Percentiles rank a stretch among this genome's conserved stretches.
These are phyloP conservation scores for Hoplias malabaricus DNA, from an alignment of 2,113 vertebrate species.

Conservation along the genomic window DNA sequence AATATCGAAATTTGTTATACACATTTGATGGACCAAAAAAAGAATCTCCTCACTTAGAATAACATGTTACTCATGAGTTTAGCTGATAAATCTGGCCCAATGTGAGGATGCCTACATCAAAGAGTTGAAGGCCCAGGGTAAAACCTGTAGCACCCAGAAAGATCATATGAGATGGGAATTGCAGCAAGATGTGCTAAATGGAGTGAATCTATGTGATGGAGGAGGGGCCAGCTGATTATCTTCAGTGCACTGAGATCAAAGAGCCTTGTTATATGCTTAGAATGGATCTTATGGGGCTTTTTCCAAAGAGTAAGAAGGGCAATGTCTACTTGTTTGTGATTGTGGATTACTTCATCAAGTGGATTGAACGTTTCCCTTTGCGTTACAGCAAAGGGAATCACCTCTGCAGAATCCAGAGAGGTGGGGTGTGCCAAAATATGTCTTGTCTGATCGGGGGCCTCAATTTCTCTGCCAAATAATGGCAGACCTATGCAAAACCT, in stretches of 20 bases:
- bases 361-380: slow-evolving; percentile 34
- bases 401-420: neutral
- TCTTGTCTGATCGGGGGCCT: too few relatives aligned
- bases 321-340: neutral
- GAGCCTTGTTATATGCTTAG: neutral
- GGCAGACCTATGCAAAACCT: too few relatives aligned
- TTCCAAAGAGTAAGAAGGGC: neutral
- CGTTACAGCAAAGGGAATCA: neutral
- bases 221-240: slow-evolving; percentile 34
- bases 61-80: too few relatives aligned
- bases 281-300: neutral
- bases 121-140: too few relatives aligned
- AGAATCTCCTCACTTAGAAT: neutral
- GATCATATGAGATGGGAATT: too few relatives aligned
- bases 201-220: neutral
- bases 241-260: neutral
- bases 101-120: too few relatives aligned
- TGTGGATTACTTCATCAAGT: slow-evolving; percentile 24
- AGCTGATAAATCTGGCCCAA: too few relatives aligned
- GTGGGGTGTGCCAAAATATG: too few relatives aligned
- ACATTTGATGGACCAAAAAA: neutral
- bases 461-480: too few relatives aligned
- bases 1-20: neutral
- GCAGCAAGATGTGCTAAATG: too few relatives aligned
- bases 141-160: too few relatives aligned